These are phyloP conservation scores for Anas flavirostris DNA, from an alignment of 2,797 vertebrate genomes.

Conservation along the genomic window DNA sequence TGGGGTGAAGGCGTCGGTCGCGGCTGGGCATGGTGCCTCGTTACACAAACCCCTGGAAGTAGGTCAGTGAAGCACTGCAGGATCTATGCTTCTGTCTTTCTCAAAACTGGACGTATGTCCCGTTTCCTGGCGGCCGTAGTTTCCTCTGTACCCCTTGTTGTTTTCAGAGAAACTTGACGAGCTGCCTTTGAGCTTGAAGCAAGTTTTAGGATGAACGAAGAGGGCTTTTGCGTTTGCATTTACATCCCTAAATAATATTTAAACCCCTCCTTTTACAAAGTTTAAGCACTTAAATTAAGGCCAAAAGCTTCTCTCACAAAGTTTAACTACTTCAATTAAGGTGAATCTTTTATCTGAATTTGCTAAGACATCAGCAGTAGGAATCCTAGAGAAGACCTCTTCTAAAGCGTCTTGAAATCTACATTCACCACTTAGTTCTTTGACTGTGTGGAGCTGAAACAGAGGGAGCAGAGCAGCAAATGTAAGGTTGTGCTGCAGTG, in stretches of 20 bases:
- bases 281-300: too few species aligned
- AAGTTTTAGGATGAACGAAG: background rate
- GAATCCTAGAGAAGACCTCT: background rate
- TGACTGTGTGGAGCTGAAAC: background rate
- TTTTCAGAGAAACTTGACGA: background rate
- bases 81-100: background rate
- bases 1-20: too few species aligned
- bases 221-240: background rate
- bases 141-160: background rate
- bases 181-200: background rate
- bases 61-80: conserved; percentile 8
- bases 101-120: fast-evolving
- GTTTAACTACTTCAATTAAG: fast-evolving
- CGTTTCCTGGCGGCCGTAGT: background rate
- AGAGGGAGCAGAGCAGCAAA: background rate
- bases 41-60: conserved; percentile 41
- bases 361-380: background rate
- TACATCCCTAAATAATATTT: too few species aligned
- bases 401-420: fast-evolving
- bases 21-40: background rate
- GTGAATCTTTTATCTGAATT: background rate
- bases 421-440: background rate
- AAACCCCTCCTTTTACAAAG: too few species aligned
- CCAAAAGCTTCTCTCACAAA: too few species aligned
- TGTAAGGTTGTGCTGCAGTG: background rate